These are phyloP conservation scores for Rugalucina vietnamica DNA, from an alignment of 2,888 invertebrate genomes.

Conservation along the genomic window DNA sequence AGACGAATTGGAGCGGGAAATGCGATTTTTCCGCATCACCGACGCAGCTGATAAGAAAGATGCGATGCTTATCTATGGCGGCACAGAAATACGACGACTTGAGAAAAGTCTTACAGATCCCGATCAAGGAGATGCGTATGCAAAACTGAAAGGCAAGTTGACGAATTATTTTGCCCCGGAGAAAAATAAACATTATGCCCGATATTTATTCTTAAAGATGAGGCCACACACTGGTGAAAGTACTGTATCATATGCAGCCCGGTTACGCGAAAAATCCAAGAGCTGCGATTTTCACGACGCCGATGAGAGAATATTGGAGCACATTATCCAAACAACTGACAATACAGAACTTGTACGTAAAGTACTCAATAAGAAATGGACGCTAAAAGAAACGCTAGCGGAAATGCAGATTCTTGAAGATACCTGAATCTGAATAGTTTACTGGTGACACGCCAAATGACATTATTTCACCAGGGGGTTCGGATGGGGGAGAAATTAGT, in stretches of 20 bases:
- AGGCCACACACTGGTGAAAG: neutral
- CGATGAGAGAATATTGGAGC: constrained; percentile 9
- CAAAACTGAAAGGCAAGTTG: too few species aligned
- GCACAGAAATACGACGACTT: too few species aligned
- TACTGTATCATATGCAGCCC: neutral
- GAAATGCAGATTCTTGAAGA: neutral
- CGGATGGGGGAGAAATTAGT: too few species aligned
- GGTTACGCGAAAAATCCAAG: neutral
- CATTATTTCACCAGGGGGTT: too few species aligned
- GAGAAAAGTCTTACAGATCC: neutral
- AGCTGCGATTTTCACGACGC: neutral
- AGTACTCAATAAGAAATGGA: constrained; percentile 5
- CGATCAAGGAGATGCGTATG: neutral
- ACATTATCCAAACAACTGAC: constrained; percentile 11
- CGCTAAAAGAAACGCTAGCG: neutral
- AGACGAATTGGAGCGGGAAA: too few species aligned
- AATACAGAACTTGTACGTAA: neutral
- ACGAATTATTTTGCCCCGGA: neutral
- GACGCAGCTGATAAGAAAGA: too few species aligned
- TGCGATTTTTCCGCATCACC: too few species aligned
- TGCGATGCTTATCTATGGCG: too few species aligned
- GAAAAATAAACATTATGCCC: neutral
- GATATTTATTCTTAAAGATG: neutral
- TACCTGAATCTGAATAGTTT: neutral
- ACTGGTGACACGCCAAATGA: too few species aligned